Evolutionary conservation across 2,113 vertebrate genomes (phyloP).

Genomic region (Melanerpes aurifrons): DNA sequence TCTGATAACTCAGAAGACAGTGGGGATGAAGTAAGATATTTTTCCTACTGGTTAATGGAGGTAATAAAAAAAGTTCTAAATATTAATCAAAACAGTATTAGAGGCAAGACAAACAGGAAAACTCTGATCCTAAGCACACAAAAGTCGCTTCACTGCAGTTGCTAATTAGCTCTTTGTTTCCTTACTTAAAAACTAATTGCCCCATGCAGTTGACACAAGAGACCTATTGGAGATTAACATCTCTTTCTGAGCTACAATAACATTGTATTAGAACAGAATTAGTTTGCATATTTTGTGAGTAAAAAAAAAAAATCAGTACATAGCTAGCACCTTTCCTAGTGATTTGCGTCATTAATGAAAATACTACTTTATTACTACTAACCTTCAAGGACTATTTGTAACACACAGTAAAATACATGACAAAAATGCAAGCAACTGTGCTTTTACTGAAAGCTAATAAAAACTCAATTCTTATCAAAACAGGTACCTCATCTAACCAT

Average conservation of each 20-base stretch:
- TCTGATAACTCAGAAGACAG: not conserved
- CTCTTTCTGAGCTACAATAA: not conserved
- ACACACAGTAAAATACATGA: constrained; percentile 30
- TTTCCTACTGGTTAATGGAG: not conserved
- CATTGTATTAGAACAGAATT: not conserved
- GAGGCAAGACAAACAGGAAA: not conserved
- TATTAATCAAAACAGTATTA: not conserved
- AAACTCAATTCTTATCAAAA: constrained; percentile 22
- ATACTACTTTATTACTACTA: not conserved
- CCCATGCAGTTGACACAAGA: not conserved
- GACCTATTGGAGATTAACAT: not conserved
- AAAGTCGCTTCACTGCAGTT: not conserved
- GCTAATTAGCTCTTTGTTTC: not conserved
- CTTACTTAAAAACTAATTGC: not conserved
- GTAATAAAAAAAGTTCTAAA: not conserved
- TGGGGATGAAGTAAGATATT: not conserved
- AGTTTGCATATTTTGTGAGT: not conserved
- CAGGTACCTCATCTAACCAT: not conserved
- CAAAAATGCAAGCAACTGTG: not conserved
- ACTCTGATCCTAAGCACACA: not conserved
- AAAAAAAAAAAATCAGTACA: not conserved
- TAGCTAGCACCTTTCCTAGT: constrained; percentile 23
- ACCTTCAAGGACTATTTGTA: constrained; percentile 37
- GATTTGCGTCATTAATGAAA: constrained; percentile 55
- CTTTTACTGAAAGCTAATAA: constrained; percentile 6